phyloP scores from a whole-genome alignment of 2,797 vertebrate genomes.

The Danio kyathit region DNA sequence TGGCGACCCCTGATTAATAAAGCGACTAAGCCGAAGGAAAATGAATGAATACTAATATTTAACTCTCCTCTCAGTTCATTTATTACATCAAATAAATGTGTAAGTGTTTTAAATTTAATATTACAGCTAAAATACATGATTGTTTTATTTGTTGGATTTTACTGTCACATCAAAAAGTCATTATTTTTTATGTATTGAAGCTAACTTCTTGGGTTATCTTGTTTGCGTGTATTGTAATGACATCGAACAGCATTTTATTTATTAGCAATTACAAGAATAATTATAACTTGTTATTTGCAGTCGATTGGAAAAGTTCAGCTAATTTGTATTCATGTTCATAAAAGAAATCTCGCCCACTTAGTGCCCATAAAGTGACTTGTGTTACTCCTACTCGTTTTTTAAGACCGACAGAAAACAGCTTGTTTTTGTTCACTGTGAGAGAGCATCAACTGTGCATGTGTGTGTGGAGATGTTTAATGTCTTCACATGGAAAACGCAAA shows the following conservation, averaged over 20 bases:
- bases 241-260: neutral
- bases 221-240: neutral
- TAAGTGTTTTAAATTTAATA: too few species aligned
- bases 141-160: too few species aligned
- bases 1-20: too few species aligned
- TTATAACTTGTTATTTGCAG: neutral
- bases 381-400: neutral
- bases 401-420: slow-evolving; percentile 25
- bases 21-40: too few species aligned
- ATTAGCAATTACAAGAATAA: neutral
- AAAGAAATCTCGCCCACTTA: slow-evolving; percentile 4
- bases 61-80: too few species aligned
- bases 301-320: slow-evolving; percentile 16
- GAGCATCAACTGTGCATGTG: neutral
- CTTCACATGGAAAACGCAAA: slow-evolving; percentile 8
- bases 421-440: slow-evolving; percentile 33
- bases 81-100: too few species aligned
- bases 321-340: slow-evolving; percentile 16
- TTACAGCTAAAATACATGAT: too few species aligned
- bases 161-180: too few species aligned
- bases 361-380: slow-evolving; percentile 22
- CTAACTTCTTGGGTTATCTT: neutral
- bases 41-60: too few species aligned
- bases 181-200: neutral
- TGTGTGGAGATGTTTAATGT: neutral